Evolutionary conservation across 2,797 vertebrate genomes (phyloP).

Genomic region (Chaunax sp.): DNA sequence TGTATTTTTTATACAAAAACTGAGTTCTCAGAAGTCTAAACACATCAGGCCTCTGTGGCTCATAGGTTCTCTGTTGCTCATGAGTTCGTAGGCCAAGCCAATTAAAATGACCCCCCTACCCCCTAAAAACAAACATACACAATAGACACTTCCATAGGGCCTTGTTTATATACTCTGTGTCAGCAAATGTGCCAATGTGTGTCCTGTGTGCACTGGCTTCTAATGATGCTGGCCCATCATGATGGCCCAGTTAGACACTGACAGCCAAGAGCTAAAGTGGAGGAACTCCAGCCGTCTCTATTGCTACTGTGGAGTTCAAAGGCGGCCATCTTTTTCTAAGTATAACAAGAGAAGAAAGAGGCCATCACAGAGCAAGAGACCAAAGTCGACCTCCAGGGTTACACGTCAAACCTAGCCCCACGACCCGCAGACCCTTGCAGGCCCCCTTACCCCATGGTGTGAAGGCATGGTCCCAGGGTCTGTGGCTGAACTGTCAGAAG

Average conservation of each 20-base stretch:
- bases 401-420: constrained; percentile 73
- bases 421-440: constrained; percentile 48
- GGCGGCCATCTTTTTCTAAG: constrained; percentile 79
- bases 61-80: constrained; percentile 57
- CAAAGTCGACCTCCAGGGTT: constrained; percentile 79
- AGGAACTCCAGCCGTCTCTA: constrained; percentile 83
- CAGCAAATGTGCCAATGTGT: constrained; percentile 79
- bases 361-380: constrained; percentile 74
- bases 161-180: constrained; percentile 77
- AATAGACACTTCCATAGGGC: constrained; percentile 57
- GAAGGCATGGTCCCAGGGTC: constrained; percentile 60
- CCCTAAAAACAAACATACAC: constrained; percentile 70
- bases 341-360: constrained; percentile 83
- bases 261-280: constrained; percentile 81
- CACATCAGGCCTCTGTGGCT: constrained; percentile 71
- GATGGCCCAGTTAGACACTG: constrained; percentile 80
- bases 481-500: constrained; percentile 67
- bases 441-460: constrained; percentile 51
- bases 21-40: constrained; percentile 60
- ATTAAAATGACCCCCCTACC: constrained; percentile 83
- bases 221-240: constrained; percentile 81
- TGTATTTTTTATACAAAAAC: constrained; percentile 63
- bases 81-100: constrained; percentile 74
- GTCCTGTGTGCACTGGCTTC: constrained; percentile 69
- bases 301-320: constrained; percentile 84